Percentiles rank a stretch among this genome's conserved stretches.
Conservation (phyloP, 2,113 vertebrate genomes). For the Marmota flaviventris region DNA sequence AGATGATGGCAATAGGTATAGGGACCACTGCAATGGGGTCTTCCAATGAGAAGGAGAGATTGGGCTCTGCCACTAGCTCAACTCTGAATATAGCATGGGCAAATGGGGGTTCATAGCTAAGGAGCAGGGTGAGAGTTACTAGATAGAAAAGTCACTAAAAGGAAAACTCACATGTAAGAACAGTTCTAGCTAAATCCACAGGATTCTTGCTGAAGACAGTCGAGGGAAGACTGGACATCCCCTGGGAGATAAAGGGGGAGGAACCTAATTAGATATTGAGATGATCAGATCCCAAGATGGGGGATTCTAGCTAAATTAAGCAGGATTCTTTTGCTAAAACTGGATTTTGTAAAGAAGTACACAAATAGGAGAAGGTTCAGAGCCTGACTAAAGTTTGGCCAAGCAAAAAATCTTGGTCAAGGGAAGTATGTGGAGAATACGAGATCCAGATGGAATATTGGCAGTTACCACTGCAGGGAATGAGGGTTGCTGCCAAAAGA, state of each 20-base stretch:
- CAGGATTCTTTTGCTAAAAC: not conserved
- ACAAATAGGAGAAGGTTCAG: not conserved
- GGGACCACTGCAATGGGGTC: not conserved
- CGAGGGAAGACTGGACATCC: too few relatives aligned
- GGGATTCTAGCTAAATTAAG: not conserved
- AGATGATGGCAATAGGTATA: accelerated
- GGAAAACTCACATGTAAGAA: not conserved
- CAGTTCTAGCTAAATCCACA: not conserved
- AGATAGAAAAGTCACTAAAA: not conserved
- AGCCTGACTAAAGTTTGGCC: not conserved
- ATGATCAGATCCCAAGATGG: too few relatives aligned
- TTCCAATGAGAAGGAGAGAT: not conserved
- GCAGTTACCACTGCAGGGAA: accelerated
- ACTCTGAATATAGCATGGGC: too few relatives aligned
- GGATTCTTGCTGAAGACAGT: not conserved
- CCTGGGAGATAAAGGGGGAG: not conserved
- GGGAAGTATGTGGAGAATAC: not conserved
- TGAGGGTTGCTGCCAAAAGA: not conserved
- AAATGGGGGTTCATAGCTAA: not conserved
- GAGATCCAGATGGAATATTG: not conserved
- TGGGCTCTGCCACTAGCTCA: too few relatives aligned
- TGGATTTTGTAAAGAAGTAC: not conserved
- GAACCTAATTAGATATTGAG: not conserved
- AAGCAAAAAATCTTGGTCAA: not conserved
- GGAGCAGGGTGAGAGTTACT: not conserved